A percentile compares a stretch with the other conserved stretches of the same genome.
These are phyloP conservation scores for Sminthopsis crassicaudata DNA, from an alignment of 2,113 vertebrate species.

Conservation along the genomic window DNA sequence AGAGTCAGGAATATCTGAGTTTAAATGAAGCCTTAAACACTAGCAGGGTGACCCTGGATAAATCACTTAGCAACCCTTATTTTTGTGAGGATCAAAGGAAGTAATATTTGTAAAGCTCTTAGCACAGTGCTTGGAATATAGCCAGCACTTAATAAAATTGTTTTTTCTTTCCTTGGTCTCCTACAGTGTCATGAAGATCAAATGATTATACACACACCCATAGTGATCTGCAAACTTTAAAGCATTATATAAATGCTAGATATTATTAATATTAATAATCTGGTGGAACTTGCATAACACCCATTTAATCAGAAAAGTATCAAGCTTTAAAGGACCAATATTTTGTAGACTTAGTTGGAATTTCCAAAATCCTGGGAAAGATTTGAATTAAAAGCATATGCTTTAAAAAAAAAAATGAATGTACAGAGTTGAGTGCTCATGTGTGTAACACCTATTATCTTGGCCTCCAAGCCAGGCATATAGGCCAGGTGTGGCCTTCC, in stretches of 20 bases:
- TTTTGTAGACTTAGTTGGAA: not conserved
- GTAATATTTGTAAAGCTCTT: not conserved
- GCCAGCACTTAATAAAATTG: not conserved
- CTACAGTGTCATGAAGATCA: not conserved
- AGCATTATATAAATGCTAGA: not conserved
- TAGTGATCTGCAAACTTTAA: not conserved
- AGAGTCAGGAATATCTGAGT: not conserved
- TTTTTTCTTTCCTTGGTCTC: not conserved
- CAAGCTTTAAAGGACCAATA: not conserved
- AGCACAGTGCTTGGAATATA: too few relatives aligned
- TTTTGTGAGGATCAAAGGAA: not conserved
- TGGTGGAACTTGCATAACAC: too few relatives aligned
- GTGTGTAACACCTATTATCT: too few relatives aligned
- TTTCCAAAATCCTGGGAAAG: not conserved
- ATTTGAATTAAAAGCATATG: not conserved
- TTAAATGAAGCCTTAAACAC: not conserved
- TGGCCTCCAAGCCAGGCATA: not conserved
- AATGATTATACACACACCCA: not conserved
- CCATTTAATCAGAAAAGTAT: not conserved
- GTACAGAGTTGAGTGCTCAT: too few relatives aligned
- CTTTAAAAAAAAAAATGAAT: too few relatives aligned
- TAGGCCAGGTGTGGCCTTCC: not conserved
- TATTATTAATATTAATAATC: not conserved
- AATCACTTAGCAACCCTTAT: too few relatives aligned
- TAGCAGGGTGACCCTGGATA: not conserved